phyloP scores from a whole-genome alignment of 2,888 invertebrate genomes.

The Phania funesta region DNA sequence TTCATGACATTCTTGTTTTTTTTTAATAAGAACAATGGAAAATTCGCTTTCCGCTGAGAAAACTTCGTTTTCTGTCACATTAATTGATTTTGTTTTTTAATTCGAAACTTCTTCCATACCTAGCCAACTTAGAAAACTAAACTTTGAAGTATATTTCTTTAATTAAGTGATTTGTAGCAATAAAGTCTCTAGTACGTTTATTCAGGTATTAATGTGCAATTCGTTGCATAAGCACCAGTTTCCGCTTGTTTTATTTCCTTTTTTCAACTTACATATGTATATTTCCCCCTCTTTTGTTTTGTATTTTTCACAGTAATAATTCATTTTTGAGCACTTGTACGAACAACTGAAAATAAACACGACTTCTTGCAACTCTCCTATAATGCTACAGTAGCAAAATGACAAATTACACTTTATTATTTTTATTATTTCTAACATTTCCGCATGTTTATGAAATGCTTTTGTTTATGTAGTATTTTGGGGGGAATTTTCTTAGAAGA shows the following conservation, averaged over 20 bases:
- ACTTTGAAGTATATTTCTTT: neutral
- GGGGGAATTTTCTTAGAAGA: neutral
- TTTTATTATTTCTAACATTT: constrained; percentile 38
- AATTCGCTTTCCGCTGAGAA: too few relatives aligned
- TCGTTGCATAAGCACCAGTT: neutral
- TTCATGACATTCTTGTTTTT: too few relatives aligned
- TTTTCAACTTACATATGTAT: neutral
- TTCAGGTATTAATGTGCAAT: neutral
- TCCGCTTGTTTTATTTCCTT: neutral
- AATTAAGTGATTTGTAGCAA: constrained; percentile 21
- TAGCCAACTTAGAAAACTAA: neutral
- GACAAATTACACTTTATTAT: constrained; percentile 59
- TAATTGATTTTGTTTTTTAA: too few relatives aligned
- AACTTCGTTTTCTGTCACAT: too few relatives aligned
- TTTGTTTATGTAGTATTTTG: neutral
- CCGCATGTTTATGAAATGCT: constrained; percentile 44
- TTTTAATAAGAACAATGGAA: too few relatives aligned
- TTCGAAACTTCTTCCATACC: neutral
- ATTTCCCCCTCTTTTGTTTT: neutral
- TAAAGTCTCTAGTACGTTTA: neutral
- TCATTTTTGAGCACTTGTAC: constrained; percentile 34
- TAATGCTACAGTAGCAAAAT: constrained; percentile 23
- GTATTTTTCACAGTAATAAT: constrained; percentile 11
- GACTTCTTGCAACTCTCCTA: constrained; percentile 12
- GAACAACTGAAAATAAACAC: constrained; percentile 17